A percentile compares a stretch with the other conserved stretches of the same genome.
These are phyloP conservation scores for Alloplasta piceator DNA, from an alignment of 2,888 invertebrate genomes.

Conservation along the genomic window DNA sequence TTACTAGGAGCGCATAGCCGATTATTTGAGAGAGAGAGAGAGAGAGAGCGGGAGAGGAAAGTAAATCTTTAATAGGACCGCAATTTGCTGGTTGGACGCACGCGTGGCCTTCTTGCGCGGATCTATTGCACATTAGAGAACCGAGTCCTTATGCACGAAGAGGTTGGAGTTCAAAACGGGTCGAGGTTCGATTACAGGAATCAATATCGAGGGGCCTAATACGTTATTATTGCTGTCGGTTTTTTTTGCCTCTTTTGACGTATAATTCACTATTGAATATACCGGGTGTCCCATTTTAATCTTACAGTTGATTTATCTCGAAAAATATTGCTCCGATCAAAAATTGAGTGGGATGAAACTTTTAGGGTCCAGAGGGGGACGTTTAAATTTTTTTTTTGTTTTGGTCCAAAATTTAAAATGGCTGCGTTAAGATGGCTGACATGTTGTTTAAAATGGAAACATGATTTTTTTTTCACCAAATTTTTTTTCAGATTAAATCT, in stretches of 20 bases:
- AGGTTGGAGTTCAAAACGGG: slow-evolving; percentile 44
- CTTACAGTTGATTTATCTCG: too few species aligned
- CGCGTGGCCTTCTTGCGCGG: slow-evolving; percentile 12
- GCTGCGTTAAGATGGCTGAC: too few species aligned
- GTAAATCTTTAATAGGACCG: slow-evolving; percentile 60
- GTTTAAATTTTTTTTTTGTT: too few species aligned
- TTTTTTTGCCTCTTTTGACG: slow-evolving; percentile 2
- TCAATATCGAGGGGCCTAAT: slow-evolving; percentile 20
- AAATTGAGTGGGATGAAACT: too few species aligned
- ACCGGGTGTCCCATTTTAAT: too few species aligned
- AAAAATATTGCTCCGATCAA: too few species aligned
- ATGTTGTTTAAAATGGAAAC: too few species aligned
- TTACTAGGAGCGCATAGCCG: slow-evolving; percentile 23
- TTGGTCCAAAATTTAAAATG: too few species aligned
- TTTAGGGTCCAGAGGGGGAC: too few species aligned
- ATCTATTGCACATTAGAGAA: background rate
- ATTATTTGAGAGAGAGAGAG: slow-evolving; percentile 33
- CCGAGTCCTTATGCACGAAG: background rate
- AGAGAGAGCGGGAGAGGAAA: slow-evolving; percentile 42
- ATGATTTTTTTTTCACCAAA: too few species aligned
- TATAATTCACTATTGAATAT: background rate
- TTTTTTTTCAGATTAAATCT: too few species aligned
- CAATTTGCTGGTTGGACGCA: slow-evolving; percentile 44
- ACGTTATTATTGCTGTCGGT: slow-evolving; percentile 23
- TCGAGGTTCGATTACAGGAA: slow-evolving; percentile 50